Conservation (phyloP, 2,113 vertebrate genomes). For the Dicentrarchus labrax region DNA sequence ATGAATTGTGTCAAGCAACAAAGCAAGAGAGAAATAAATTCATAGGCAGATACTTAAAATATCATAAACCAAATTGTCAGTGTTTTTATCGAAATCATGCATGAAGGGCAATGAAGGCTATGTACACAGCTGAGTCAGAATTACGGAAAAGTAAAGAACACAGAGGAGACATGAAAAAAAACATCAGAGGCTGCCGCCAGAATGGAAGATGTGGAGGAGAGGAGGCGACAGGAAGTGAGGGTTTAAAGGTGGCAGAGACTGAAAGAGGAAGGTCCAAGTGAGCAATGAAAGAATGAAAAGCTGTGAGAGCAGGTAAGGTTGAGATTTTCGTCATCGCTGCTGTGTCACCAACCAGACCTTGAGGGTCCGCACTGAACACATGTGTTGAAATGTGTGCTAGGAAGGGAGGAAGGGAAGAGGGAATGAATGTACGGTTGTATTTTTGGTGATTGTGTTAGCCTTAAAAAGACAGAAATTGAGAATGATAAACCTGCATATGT, state of each 20-base stretch:
- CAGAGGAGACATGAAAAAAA: not conserved
- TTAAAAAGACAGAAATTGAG: conserved; percentile 19
- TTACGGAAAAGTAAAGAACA: not conserved
- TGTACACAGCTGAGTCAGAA: not conserved
- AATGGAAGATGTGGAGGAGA: not conserved
- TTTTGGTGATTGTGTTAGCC: conserved; percentile 15
- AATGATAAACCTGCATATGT: conserved; percentile 2
- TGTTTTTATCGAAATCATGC: not conserved
- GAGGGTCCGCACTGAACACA: not conserved
- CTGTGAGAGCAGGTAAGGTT: not conserved
- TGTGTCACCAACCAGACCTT: not conserved
- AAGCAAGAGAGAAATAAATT: too few relatives aligned
- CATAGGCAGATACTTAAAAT: too few relatives aligned
- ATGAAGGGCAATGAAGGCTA: not conserved
- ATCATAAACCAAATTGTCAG: not conserved
- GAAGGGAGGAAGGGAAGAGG: not conserved
- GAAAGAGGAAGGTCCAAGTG: conserved; percentile 5
- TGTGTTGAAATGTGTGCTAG: not conserved
- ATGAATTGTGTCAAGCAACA: not conserved
- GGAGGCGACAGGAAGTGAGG: conserved; percentile 16
- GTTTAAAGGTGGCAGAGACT: not conserved
- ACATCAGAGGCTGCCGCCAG: not conserved
- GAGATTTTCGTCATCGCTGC: not conserved
- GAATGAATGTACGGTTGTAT: conserved; percentile 1
- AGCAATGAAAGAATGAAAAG: not conserved